phyloP scores from a whole-genome alignment of 1,140 invertebrate genomes.

The Drosophila mojavensis region DNA sequence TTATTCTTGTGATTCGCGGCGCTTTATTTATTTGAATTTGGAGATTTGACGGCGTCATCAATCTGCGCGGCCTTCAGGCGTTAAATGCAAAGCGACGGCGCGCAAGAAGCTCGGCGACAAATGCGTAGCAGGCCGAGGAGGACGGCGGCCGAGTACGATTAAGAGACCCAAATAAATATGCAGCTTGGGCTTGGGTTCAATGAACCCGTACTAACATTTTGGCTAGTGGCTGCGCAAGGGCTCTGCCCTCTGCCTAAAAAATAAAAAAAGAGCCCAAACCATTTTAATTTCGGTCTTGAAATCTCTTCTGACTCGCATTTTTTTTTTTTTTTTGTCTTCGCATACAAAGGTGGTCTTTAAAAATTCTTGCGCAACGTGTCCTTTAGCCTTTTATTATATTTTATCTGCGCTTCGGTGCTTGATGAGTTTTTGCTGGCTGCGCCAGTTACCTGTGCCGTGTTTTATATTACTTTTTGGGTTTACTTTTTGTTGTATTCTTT shows the following conservation, averaged over 20 bases:
- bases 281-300: slow-evolving; percentile 65
- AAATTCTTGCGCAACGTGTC: slow-evolving; percentile 77
- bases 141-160: slow-evolving; percentile 47
- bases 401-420: slow-evolving; percentile 39
- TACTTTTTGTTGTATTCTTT: slow-evolving; percentile 10
- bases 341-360: slow-evolving; percentile 70
- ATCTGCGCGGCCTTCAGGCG: slow-evolving; percentile 73
- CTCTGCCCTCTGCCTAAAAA: slow-evolving; percentile 42
- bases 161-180: slow-evolving; percentile 77
- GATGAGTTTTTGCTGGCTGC: slow-evolving; percentile 16
- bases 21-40: slow-evolving; percentile 59
- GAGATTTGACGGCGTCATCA: slow-evolving; percentile 60
- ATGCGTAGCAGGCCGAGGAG: slow-evolving; percentile 43
- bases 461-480: not conserved
- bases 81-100: slow-evolving; percentile 69
- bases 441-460: slow-evolving; percentile 10
- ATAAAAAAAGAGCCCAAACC: slow-evolving; percentile 42
- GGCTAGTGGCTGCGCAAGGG: slow-evolving; percentile 53
- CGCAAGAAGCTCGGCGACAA: slow-evolving; percentile 54
- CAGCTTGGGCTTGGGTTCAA: slow-evolving; percentile 57
- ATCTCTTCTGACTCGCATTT: slow-evolving; percentile 13
- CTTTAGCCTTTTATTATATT: slow-evolving; percentile 79
- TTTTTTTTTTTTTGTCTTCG: slow-evolving; percentile 30
- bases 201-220: slow-evolving; percentile 64
- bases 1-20: slow-evolving; percentile 31